Evolutionary conservation across 2,888 invertebrate genomes (phyloP), one percentile per base, ranked within the genome.

Genomic region (Schizotus pectinicornis): DNA sequence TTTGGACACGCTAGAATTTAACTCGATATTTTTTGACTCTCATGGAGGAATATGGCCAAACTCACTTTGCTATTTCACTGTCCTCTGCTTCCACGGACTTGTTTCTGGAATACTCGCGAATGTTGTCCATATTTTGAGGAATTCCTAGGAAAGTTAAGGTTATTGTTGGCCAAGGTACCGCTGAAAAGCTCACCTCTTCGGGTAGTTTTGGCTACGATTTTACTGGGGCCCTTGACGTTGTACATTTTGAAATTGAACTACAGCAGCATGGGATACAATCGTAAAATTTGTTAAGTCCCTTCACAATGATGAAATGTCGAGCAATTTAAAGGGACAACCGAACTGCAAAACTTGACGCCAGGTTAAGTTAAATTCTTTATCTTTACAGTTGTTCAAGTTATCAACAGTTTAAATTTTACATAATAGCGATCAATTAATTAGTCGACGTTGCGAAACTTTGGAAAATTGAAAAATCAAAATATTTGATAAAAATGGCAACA

Each of bases 211-310:
- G 92, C 90, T 72, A 91, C 91, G 78, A 93, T 90, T 83, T 92
- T 92, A 81, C 91, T 93, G 63, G 92, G 92, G 64, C 92, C 91
- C 81, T 92, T 92, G 75, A 93, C 89, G 77, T 92, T 92, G 84
- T 93, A 93, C 93, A 93, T 93, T 77, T 37, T 54, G 37, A 47
- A 22, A 2, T 22, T 22, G n/a, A 22, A 22, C 22, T 22, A 22
- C 5, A 22, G 22, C 22, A 22, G 5, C 22, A 22, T 22, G 5
- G 22, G 5, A 22, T 22, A 2, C 22, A 22, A 5, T 22, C 5
- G 3, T 22, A 22, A 22, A 22, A 3, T 22, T 22, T 22, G 22
- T 22, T 22, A 22, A 2, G 2, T 22, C 3, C 5, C 22, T 22
- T 22, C 22, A 22, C 22, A 22, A 22, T 22, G 22, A 22, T 22